A percentile compares a stretch with the other conserved stretches of the same genome.
phyloP scores from a whole-genome alignment of 2,888 invertebrate genomes.

The Sycophila texana region DNA sequence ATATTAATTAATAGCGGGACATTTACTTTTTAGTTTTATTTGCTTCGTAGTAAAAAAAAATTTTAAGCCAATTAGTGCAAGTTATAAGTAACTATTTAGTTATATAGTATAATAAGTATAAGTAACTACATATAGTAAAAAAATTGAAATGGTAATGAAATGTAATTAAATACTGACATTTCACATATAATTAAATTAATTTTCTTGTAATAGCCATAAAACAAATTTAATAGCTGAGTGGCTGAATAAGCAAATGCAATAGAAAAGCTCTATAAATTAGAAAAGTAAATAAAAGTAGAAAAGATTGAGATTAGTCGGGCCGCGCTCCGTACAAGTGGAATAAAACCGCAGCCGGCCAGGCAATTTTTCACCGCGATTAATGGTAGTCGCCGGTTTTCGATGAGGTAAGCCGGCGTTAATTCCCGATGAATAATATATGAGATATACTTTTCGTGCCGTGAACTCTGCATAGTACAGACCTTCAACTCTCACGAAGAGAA shows the following conservation, averaged over 20 bases:
- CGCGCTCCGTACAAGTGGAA: neutral
- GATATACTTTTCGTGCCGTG: constrained; percentile 5
- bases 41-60: too few relatives aligned
- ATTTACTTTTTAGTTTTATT: neutral
- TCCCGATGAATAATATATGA: constrained; percentile 2
- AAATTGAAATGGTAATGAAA: neutral
- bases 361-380: constrained; percentile 1
- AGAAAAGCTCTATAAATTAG: too few relatives aligned
- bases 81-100: too few relatives aligned
- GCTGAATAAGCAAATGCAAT: too few relatives aligned
- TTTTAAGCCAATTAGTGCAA: too few relatives aligned
- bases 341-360: neutral
- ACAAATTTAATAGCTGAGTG: too few relatives aligned
- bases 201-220: too few relatives aligned
- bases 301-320: neutral
- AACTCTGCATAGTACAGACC: constrained; percentile 16
- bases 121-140: too few relatives aligned
- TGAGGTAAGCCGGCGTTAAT: neutral
- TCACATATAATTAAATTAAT: too few relatives aligned
- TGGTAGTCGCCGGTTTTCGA: neutral
- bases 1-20: neutral
- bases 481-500: neutral
- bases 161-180: too few relatives aligned
- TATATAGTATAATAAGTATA: too few relatives aligned
- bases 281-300: neutral